These are phyloP conservation scores for Caenorhabditis brenneri DNA, from an alignment of 1,140 invertebrate genomes.

Conservation along the genomic window DNA sequence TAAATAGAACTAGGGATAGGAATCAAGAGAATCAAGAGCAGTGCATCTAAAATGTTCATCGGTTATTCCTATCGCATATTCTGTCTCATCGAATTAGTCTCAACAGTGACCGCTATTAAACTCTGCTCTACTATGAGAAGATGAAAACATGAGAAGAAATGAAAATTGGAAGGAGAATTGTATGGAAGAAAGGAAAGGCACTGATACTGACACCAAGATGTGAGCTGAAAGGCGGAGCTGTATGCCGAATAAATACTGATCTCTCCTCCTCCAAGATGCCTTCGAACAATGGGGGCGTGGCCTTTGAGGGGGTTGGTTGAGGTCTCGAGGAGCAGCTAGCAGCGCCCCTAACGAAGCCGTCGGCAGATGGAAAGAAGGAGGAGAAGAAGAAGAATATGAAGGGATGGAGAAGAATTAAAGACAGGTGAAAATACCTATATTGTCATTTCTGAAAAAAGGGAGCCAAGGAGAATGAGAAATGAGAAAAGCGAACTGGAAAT, in stretches of 20 bases:
- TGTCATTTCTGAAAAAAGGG: neutral
- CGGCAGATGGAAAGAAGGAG: conserved; percentile 1
- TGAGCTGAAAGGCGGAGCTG: conserved; percentile 16
- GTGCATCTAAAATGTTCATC: neutral
- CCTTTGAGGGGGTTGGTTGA: conserved; percentile 9
- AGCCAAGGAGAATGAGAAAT: neutral
- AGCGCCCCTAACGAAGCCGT: neutral
- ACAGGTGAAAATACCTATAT: conserved; percentile 2
- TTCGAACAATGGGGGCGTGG: conserved; percentile 31
- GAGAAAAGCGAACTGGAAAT: neutral
- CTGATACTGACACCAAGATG: neutral
- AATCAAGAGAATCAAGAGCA: neutral
- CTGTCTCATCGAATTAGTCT: neutral
- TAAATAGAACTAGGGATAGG: neutral
- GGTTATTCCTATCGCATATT: neutral
- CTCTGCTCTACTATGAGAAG: neutral
- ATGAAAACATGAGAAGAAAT: neutral
- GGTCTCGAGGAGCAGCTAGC: neutral
- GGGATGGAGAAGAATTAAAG: neutral
- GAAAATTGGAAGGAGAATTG: neutral
- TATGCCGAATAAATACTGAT: conserved; percentile 35
- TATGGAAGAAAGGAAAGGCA: neutral
- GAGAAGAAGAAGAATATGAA: neutral
- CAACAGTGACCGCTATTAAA: conserved; percentile 7
- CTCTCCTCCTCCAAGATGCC: neutral